Evolutionary conservation across 2,113 vertebrate species (phyloP).

Genomic region (Lophotis ruficrista): DNA sequence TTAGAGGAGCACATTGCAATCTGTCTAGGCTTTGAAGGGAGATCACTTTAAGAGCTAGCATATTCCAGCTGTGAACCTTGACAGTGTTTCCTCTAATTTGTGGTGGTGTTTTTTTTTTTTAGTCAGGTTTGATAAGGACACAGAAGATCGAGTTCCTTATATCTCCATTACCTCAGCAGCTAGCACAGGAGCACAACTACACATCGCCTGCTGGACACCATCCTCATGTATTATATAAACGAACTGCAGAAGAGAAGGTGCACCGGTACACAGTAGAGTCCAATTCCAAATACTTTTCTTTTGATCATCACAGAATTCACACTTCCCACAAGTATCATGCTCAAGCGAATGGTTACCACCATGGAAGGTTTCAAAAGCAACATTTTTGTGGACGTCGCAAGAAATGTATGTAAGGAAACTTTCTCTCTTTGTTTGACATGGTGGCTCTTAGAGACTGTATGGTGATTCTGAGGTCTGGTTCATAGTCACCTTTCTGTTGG

Average conservation of each 20-base stretch:
- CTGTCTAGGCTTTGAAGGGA: not conserved
- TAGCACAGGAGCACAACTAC: constrained; percentile 89
- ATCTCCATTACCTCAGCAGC: constrained; percentile 87
- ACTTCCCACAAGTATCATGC: constrained; percentile 42
- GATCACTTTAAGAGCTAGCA: not conserved
- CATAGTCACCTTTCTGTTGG: not conserved
- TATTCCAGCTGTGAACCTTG: not conserved
- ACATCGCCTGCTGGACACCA: constrained; percentile 85
- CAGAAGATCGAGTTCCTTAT: constrained; percentile 90
- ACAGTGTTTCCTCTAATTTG: not conserved
- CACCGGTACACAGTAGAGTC: constrained; percentile 51
- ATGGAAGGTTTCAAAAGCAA: constrained; percentile 81
- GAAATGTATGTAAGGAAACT: constrained; percentile 99
- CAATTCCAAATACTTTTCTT: not conserved
- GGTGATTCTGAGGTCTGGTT: not conserved
- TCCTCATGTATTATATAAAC: constrained; percentile 91
- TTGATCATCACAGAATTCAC: constrained; percentile 27
- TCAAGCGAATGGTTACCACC: constrained; percentile 67
- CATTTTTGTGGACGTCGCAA: constrained; percentile 98
- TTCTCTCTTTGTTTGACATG: constrained; percentile 69
- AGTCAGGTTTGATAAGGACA: constrained; percentile 94
- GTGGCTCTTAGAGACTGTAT: not conserved
- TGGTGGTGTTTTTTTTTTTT: constrained; percentile 28
- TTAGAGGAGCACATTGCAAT: not conserved
- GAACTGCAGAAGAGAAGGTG: constrained; percentile 85